Percentiles rank a stretch among this genome's conserved stretches.
Conservation (phyloP, 2,797 vertebrate genomes). For the Scolopax rusticola region DNA sequence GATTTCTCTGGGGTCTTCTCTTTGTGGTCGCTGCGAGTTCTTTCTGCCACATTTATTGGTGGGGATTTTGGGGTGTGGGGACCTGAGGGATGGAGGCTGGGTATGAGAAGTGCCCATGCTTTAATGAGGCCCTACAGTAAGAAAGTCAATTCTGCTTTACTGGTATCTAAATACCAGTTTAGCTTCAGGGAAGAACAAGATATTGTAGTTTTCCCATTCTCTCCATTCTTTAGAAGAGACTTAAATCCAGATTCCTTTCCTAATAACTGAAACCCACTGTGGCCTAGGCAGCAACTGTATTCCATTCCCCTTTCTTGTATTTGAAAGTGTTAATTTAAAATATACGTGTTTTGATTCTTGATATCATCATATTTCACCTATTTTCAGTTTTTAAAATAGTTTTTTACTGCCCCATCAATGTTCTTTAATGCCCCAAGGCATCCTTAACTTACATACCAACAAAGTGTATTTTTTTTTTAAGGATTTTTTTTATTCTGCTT, state of each 20-base stretch:
- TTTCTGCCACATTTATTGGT: conserved; percentile 1
- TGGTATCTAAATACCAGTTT: conserved; percentile 1
- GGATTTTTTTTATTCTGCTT: conserved; percentile 58
- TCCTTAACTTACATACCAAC: conserved; percentile 60
- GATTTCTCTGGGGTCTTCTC: background rate
- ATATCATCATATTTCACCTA: background rate
- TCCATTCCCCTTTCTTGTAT: background rate
- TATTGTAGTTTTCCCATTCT: conserved; percentile 46
- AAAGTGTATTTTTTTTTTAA: conserved; percentile 22
- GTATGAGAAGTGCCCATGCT: background rate
- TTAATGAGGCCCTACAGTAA: background rate
- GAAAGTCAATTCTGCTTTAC: conserved; percentile 2
- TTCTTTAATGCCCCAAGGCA: conserved; percentile 49
- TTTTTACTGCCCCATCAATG: background rate
- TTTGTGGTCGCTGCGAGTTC: background rate
- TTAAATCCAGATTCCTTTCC: conserved; percentile 7
- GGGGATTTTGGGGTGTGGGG: background rate
- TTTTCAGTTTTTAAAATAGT: conserved; percentile 10
- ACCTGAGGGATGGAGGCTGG: background rate
- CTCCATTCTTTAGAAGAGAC: conserved; percentile 16
- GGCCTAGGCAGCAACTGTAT: background rate
- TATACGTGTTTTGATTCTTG: background rate
- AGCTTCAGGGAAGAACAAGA: conserved; percentile 20
- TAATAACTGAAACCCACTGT: background rate
- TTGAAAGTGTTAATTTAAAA: conserved; percentile 23